These are phyloP conservation scores for Kuschelorhynchus macadamiae DNA, from an alignment of 2,888 invertebrate genomes.

Conservation along the genomic window DNA sequence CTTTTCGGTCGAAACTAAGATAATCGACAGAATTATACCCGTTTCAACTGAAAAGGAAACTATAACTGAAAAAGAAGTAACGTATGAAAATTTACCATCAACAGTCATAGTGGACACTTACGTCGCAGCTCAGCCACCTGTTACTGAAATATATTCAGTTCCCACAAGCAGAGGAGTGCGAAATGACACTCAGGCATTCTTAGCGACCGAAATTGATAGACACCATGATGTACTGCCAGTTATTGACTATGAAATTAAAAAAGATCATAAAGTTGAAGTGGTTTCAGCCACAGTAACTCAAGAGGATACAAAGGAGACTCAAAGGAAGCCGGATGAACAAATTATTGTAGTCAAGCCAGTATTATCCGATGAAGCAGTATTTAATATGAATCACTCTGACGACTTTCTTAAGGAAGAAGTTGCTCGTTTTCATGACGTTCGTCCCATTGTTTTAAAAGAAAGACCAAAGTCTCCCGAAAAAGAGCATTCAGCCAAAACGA, in stretches of 20 bases:
- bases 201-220: constrained; percentile 47
- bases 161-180: constrained; percentile 1
- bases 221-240: constrained; percentile 51
- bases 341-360: constrained; percentile 4
- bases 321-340: background rate
- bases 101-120: constrained; percentile 7
- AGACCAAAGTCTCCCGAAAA: constrained; percentile 12
- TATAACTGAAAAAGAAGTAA: constrained; percentile 43
- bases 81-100: constrained; percentile 16
- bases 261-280: background rate
- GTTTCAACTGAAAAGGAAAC: constrained; percentile 41
- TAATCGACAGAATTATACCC: constrained; percentile 47
- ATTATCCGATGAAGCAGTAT: constrained; percentile 28
- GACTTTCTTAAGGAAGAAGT: constrained; percentile 57
- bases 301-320: too few species aligned
- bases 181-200: constrained; percentile 26
- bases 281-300: too few species aligned
- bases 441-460: constrained; percentile 30
- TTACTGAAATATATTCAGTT: background rate
- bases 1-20: constrained; percentile 47
- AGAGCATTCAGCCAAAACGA: too few species aligned
- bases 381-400: constrained; percentile 51
- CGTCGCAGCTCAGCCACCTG: background rate
- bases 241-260: background rate
- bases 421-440: constrained; percentile 52